Evolutionary conservation across 2,888 invertebrate species (phyloP).

Genomic region (Idaea aversata): DNA sequence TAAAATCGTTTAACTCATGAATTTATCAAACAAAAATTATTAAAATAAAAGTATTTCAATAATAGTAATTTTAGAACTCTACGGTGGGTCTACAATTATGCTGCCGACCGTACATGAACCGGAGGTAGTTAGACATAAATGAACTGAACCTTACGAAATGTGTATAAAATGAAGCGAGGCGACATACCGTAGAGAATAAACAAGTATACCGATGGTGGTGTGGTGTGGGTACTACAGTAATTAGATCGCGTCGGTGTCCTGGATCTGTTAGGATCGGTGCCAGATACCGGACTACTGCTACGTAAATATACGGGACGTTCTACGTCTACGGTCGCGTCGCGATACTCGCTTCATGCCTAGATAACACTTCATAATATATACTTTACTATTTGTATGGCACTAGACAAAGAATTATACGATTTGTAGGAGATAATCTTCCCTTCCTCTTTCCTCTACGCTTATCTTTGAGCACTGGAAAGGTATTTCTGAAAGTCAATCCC

Average conservation of each 20-base stretch:
- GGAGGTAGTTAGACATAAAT: too few relatives aligned
- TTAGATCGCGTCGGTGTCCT: neutral
- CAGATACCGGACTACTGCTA: neutral
- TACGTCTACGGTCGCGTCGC: slow-evolving; percentile 22
- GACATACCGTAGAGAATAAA: neutral
- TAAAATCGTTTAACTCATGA: too few relatives aligned
- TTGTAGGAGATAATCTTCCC: neutral
- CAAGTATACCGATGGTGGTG: neutral
- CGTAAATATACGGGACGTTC: neutral
- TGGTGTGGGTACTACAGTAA: neutral
- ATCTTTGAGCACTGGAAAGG: too few relatives aligned
- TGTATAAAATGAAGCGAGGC: neutral
- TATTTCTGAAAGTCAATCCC: too few relatives aligned
- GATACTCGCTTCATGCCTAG: slow-evolving; percentile 22
- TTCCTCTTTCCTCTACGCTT: too few relatives aligned
- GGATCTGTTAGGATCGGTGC: neutral
- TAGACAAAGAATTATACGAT: slow-evolving; percentile 8
- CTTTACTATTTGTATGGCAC: slow-evolving; percentile 14
- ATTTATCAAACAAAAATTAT: too few relatives aligned
- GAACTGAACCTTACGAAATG: neutral
- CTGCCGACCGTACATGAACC: too few relatives aligned
- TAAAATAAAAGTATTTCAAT: too few relatives aligned
- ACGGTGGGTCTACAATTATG: too few relatives aligned
- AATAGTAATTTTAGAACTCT: too few relatives aligned
- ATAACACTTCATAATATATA: slow-evolving; percentile 29